Conservation (phyloP, 2,888 invertebrate species). For the Watsonalla binaria region DNA sequence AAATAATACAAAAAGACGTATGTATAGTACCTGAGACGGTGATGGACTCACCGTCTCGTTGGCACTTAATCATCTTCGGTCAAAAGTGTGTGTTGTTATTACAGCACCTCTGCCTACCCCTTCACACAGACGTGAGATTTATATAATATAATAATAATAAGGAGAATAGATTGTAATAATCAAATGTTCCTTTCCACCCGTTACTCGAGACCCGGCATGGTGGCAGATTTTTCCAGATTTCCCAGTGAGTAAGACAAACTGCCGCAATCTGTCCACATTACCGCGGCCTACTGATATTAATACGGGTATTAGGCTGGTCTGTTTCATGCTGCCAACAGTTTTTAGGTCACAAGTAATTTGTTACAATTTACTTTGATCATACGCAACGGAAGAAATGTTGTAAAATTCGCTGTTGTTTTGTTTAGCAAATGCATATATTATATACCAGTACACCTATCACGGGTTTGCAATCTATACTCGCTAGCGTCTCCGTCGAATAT, state of each 20-base stretch:
- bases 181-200: not conserved
- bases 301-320: constrained; percentile 30
- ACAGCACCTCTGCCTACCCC: too few species aligned
- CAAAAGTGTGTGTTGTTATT: too few species aligned
- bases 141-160: not conserved
- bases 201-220: constrained; percentile 9
- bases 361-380: not conserved
- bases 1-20: too few species aligned
- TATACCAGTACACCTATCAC: too few species aligned
- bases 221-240: constrained; percentile 21
- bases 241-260: constrained; percentile 35
- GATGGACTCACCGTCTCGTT: too few species aligned
- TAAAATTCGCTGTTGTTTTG: not conserved
- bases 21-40: too few species aligned
- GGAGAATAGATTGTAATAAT: not conserved
- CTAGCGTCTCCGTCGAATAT: too few species aligned
- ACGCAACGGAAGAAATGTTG: not conserved
- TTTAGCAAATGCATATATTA: too few species aligned
- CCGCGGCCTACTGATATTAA: constrained; percentile 35
- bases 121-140: too few species aligned
- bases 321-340: constrained; percentile 10
- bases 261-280: constrained; percentile 41
- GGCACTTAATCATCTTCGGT: too few species aligned
- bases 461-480: too few species aligned
- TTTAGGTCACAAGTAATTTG: not conserved